A percentile compares a stretch with the other conserved stretches of the same genome.
phyloP scores from a whole-genome alignment of 2,888 invertebrate species.

The Tolmerus cingulatus region DNA sequence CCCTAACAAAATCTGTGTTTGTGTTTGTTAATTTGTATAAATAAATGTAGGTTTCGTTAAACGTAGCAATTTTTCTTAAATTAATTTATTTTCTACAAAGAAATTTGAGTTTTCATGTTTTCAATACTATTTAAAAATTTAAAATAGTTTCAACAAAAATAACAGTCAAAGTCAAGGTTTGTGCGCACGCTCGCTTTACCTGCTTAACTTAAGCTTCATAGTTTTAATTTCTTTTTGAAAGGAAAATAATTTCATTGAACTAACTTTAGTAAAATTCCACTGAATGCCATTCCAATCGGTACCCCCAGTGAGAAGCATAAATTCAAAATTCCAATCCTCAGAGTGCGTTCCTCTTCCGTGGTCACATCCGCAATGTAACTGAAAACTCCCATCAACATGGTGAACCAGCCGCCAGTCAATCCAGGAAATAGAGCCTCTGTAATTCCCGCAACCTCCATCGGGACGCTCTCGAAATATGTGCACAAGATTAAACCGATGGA shows the following conservation, averaged over 20 bases:
- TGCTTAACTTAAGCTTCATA: too few species aligned
- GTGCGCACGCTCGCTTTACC: too few species aligned
- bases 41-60: too few species aligned
- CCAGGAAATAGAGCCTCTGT: slow-evolving; percentile 85
- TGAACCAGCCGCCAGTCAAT: slow-evolving; percentile 83
- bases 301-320: slow-evolving; percentile 88
- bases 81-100: too few species aligned
- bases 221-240: not conserved
- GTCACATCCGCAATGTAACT: slow-evolving; percentile 90
- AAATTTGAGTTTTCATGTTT: too few species aligned
- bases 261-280: slow-evolving; percentile 76
- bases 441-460: slow-evolving; percentile 82
- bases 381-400: slow-evolving; percentile 90
- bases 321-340: slow-evolving; percentile 87
- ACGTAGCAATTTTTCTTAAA: too few species aligned
- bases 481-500: slow-evolving; percentile 80
- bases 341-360: slow-evolving; percentile 81
- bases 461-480: slow-evolving; percentile 80
- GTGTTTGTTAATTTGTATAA: too few species aligned
- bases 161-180: too few species aligned
- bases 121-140: too few species aligned
- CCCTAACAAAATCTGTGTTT: too few species aligned
- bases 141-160: too few species aligned
- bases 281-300: slow-evolving; percentile 87
- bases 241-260: slow-evolving; percentile 44